Conservation (phyloP, 2,888 invertebrate genomes). For the Sepioteuthis lessoniana region DNA sequence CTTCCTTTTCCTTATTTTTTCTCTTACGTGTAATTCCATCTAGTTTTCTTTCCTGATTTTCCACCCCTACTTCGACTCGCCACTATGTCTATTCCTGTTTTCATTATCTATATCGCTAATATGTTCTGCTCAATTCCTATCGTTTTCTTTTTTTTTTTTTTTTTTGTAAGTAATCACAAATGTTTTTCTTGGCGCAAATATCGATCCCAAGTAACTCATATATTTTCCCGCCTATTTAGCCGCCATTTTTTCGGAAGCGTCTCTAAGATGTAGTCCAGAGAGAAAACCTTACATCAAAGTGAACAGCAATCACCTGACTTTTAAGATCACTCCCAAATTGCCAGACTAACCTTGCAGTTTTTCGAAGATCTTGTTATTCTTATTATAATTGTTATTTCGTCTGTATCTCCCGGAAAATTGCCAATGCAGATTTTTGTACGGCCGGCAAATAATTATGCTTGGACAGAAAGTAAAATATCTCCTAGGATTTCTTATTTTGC, state of each 20-base stretch:
- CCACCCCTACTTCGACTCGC: no score
- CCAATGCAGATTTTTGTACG: background rate
- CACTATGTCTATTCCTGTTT: background rate
- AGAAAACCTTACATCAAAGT: constrained; percentile 17
- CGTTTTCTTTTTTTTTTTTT: background rate
- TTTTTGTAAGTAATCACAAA: background rate
- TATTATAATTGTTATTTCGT: background rate
- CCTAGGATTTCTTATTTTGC: no score
- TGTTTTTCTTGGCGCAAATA: background rate
- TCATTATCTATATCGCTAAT: background rate
- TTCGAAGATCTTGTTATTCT: background rate
- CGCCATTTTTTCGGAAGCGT: background rate
- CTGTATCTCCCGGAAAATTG: background rate
- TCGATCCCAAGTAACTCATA: background rate
- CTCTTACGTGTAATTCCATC: no score
- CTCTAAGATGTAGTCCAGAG: background rate
- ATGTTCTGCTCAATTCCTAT: background rate
- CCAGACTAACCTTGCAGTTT: background rate
- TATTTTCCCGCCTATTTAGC: background rate
- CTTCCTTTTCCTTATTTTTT: no score
- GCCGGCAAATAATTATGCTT: background rate
- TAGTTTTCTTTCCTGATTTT: no score
- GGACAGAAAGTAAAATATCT: background rate
- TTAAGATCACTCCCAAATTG: constrained; percentile 13
- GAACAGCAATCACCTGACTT: background rate